Conservation (phyloP, 1,140 invertebrate genomes). For the Hylaeus anthracinus region DNA sequence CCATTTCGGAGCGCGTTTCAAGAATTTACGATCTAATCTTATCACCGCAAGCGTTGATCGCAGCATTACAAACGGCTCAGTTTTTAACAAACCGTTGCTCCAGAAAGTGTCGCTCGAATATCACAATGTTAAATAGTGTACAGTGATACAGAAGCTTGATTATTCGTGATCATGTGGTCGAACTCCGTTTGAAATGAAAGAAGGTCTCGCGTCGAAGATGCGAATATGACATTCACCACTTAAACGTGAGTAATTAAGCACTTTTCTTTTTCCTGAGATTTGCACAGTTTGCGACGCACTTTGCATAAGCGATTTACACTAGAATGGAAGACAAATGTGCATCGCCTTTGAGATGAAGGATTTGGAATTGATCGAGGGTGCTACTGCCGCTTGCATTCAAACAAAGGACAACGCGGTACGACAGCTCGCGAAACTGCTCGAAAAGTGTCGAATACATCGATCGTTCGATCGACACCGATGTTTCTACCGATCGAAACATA, state of each 20-base stretch:
- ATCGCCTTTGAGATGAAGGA: background rate
- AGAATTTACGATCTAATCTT: slow-evolving; percentile 22
- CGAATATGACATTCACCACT: background rate
- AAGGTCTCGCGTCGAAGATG: background rate
- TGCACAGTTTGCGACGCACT: background rate
- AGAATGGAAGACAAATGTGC: background rate
- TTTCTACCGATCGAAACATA: no score
- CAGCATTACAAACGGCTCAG: background rate
- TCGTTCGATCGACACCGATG: no score
- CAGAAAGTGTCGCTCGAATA: background rate
- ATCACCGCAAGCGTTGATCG: background rate
- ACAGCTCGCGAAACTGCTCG: no score
- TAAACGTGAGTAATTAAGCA: slow-evolving; percentile 9
- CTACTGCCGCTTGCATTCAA: no score
- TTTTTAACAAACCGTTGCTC: background rate
- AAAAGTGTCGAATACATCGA: no score
- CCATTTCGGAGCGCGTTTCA: background rate
- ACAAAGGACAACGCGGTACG: no score
- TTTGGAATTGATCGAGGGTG: no score
- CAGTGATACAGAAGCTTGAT: background rate
- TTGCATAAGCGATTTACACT: background rate
- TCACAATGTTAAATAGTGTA: background rate
- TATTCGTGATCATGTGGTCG: background rate
- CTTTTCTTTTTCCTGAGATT: background rate
- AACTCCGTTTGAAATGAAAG: background rate